Percentiles rank a stretch among this genome's conserved stretches.
These are phyloP conservation scores for Spheniscus mendiculus DNA, from an alignment of 2,113 vertebrate species.

Conservation along the genomic window DNA sequence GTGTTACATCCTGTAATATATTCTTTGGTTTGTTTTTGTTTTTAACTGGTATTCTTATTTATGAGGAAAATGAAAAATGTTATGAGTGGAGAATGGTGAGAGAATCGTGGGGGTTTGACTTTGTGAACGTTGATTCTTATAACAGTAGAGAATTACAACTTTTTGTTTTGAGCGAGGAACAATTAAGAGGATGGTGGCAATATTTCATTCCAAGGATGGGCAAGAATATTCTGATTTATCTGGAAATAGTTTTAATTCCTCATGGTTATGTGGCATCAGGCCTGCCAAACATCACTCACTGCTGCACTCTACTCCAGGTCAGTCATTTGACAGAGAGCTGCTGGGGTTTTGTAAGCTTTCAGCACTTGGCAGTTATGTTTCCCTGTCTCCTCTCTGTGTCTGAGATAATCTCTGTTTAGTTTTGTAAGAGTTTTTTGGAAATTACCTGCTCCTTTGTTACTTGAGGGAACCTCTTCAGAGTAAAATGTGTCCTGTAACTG, in stretches of 20 bases:
- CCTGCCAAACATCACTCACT: fast-evolving
- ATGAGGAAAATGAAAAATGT: not conserved
- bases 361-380: not conserved
- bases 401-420: not conserved
- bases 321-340: not conserved
- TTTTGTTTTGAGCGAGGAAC: not conserved
- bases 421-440: not conserved
- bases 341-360: not conserved
- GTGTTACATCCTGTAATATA: not conserved
- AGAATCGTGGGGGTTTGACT: not conserved
- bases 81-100: not conserved
- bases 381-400: not conserved
- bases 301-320: not conserved
- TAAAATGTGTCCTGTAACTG: not conserved
- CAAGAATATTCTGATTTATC: not conserved
- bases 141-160: not conserved
- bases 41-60: not conserved
- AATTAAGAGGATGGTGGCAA: not conserved
- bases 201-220: not conserved
- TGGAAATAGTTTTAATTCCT: not conserved
- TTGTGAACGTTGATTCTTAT: not conserved
- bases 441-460: not conserved
- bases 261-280: not conserved
- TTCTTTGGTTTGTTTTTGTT: not conserved
- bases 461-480: not conserved